These are phyloP conservation scores for Chrysaora quinquecirrha DNA, from an alignment of 30 jellyfish, hydroid and myxozoan genomes.

Conservation along the genomic window DNA sequence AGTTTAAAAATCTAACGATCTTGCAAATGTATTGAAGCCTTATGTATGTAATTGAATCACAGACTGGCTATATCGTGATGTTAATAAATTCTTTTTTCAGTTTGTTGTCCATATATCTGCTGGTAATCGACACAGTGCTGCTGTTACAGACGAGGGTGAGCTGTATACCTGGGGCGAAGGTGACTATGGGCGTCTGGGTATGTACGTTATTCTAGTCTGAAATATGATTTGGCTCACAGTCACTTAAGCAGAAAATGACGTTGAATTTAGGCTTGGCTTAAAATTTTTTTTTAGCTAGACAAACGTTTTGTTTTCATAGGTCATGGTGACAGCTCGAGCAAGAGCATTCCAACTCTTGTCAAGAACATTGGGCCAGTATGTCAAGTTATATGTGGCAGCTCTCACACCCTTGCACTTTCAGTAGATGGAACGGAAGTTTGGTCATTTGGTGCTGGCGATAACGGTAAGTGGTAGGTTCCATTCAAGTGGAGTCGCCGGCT, in stretches of 20 bases:
- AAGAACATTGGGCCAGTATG: conserved; percentile 80
- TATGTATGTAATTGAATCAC: no score
- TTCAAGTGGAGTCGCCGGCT: no score
- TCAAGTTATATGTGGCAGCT: conserved; percentile 94
- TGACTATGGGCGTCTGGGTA: conserved; percentile 97
- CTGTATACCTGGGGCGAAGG: conserved; percentile 99
- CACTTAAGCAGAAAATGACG: no score
- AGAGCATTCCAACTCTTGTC: conserved; percentile 80
- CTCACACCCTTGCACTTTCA: conserved; percentile 93
- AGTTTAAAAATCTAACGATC: no score
- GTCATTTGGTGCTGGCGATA: conserved; percentile 99
- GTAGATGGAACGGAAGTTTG: conserved; percentile 91
- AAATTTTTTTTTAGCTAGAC: no score
- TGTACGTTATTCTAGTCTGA: background rate
- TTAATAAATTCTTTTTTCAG: conserved; percentile 54
- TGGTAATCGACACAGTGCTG: conserved; percentile 98
- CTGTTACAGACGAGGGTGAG: conserved; percentile 89
- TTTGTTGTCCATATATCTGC: conserved; percentile 87
- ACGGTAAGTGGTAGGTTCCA: conserved; percentile 55
- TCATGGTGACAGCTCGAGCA: conserved; percentile 94
- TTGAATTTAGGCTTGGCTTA: no score
- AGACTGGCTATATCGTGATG: no score
- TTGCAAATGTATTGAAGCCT: no score
- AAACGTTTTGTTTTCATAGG: no score
- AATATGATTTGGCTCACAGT: background rate